Evolutionary conservation across 1,140 invertebrate genomes (phyloP).

Genomic region (Brevipalpus yothersi): DNA sequence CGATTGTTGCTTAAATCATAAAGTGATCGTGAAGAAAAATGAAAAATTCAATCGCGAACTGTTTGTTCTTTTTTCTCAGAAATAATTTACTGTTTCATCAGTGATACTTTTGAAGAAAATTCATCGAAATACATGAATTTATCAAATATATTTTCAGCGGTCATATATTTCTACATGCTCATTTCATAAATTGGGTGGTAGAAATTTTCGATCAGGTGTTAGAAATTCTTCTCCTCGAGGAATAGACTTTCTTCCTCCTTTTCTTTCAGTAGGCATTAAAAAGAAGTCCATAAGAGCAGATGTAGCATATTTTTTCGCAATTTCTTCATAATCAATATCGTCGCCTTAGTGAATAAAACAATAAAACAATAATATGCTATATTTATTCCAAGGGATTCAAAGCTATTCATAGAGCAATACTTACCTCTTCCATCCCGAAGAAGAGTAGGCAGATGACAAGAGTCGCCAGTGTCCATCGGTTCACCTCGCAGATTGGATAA

Average conservation of each 20-base stretch:
- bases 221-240: background rate
- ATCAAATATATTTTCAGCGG: no score
- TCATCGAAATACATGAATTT: no score
- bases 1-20: no score
- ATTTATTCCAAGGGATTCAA: background rate
- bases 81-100: no score
- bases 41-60: no score
- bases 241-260: background rate
- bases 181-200: background rate
- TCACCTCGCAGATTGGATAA: background rate
- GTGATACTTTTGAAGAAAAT: no score
- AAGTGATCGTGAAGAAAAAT: no score
- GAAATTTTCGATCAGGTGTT: background rate
- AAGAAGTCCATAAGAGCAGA: background rate
- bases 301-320: background rate
- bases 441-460: background rate
- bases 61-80: no score
- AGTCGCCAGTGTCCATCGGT: background rate
- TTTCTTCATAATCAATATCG: background rate
- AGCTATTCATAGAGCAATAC: background rate
- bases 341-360: background rate
- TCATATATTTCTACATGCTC: no score
- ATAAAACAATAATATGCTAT: background rate
- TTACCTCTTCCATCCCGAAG: background rate
- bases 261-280: background rate